Evolutionary conservation across 2,113 vertebrate genomes (phyloP).

Genomic region (Lagopus muta): DNA sequence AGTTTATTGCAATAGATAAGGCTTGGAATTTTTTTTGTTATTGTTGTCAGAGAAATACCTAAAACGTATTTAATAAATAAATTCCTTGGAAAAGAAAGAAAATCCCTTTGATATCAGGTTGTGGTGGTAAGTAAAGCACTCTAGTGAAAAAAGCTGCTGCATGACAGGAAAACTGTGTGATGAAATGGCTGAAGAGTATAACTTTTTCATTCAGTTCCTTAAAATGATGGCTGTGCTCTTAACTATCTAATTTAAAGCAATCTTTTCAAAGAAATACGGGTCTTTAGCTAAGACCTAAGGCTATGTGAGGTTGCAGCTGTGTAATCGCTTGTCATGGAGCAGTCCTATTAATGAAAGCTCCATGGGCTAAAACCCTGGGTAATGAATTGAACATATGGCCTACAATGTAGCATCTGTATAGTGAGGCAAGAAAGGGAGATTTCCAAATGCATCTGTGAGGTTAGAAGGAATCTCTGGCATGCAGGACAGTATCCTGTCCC

Average conservation of each 20-base stretch:
- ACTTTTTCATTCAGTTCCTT: neutral
- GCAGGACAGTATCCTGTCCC: neutral
- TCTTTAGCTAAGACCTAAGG: conserved; percentile 51
- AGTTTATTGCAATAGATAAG: neutral
- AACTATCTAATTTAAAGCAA: conserved; percentile 49
- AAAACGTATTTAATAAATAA: neutral
- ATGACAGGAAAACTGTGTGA: neutral
- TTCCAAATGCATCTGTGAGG: neutral
- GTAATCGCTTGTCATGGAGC: conserved; percentile 52
- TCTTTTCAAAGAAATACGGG: conserved; percentile 63
- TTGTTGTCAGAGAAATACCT: neutral
- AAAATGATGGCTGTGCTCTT: neutral
- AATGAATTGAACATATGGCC: conserved; percentile 45
- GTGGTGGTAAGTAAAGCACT: neutral
- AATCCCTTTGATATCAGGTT: neutral
- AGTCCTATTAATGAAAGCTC: conserved; percentile 45
- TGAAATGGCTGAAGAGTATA: neutral
- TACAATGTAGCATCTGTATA: neutral
- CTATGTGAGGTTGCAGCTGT: neutral
- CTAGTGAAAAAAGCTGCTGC: neutral
- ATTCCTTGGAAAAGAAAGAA: neutral
- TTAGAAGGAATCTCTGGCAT: neutral
- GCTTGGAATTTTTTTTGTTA: neutral
- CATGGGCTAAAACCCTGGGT: conserved; percentile 14
- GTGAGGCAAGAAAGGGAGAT: neutral